A percentile compares a stretch with the other conserved stretches of the same genome.
Conservation (phyloP, 2,113 vertebrate species). For the Misgurnus anguillicaudatus region DNA sequence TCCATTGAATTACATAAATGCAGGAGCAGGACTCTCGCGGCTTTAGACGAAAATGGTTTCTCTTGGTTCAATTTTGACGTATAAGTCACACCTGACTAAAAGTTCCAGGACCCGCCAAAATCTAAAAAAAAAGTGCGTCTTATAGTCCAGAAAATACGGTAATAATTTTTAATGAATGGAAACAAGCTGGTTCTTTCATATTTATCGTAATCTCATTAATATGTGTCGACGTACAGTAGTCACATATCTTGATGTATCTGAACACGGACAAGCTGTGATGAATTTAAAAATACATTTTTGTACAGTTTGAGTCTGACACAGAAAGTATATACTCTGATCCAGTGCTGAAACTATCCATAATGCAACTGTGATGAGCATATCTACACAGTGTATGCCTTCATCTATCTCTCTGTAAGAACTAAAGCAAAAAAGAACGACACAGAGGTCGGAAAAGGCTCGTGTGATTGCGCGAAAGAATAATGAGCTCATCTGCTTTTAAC, state of each 20-base stretch:
- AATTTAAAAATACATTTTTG: background rate
- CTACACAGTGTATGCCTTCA: background rate
- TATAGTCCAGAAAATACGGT: no score
- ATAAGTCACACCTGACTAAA: no score
- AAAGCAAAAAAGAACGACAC: background rate
- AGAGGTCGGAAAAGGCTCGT: background rate
- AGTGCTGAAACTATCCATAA: background rate
- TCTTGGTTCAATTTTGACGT: no score
- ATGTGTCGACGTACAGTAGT: background rate
- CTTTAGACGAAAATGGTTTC: no score
- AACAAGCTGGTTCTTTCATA: background rate
- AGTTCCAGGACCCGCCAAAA: no score
- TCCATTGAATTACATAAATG: no score
- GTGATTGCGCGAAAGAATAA: slow-evolving; percentile 27
- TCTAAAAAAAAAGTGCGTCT: no score
- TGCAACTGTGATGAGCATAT: background rate
- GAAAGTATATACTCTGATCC: background rate
- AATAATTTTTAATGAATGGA: background rate
- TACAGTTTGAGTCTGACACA: background rate
- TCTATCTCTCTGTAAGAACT: background rate
- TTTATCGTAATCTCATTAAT: background rate
- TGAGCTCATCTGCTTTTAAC: slow-evolving; percentile 18
- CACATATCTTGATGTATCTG: background rate
- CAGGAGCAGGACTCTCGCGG: no score
- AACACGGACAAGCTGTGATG: background rate